These are phyloP conservation scores for Conus betulinus DNA, from an alignment of 1,140 invertebrate genomes.

Conservation along the genomic window DNA sequence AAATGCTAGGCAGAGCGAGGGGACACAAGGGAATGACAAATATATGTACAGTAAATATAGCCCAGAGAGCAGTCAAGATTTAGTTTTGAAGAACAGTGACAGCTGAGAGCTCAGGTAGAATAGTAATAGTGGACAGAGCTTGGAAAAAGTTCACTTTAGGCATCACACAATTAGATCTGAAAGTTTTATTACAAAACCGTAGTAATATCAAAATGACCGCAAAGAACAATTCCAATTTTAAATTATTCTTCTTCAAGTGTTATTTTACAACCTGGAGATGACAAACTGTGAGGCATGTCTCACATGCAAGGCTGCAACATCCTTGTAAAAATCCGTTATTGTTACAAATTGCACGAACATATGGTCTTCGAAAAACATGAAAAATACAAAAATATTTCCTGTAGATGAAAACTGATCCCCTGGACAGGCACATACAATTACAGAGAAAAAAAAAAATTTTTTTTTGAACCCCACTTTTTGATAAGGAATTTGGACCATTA, in stretches of 20 bases:
- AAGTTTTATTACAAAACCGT: constrained; percentile 49
- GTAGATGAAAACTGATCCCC: constrained; percentile 28
- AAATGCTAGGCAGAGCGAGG: background rate
- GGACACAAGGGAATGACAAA: background rate
- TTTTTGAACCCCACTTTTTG: too few species aligned
- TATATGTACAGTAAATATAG: constrained; percentile 17
- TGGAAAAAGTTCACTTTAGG: constrained; percentile 10
- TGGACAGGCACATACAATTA: constrained; percentile 38
- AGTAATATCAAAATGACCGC: constrained; percentile 43
- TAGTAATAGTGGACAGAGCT: background rate
- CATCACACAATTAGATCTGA: constrained; percentile 35
- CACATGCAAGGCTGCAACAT: constrained; percentile 35
- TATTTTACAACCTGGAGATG: constrained; percentile 26
- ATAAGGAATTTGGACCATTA: too few species aligned
- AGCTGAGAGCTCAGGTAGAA: constrained; percentile 15
- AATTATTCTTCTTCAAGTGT: constrained; percentile 35
- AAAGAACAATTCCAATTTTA: constrained; percentile 37
- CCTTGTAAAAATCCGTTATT: constrained; percentile 6
- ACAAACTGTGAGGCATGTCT: constrained; percentile 28
- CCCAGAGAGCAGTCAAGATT: constrained; percentile 4
- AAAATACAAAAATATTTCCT: constrained; percentile 39
- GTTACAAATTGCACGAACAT: background rate
- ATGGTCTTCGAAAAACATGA: background rate
- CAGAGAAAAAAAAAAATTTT: background rate
- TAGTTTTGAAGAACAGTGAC: background rate